phyloP scores from a whole-genome alignment of 2,797 vertebrate genomes.

The Enteromius argenteus region DNA sequence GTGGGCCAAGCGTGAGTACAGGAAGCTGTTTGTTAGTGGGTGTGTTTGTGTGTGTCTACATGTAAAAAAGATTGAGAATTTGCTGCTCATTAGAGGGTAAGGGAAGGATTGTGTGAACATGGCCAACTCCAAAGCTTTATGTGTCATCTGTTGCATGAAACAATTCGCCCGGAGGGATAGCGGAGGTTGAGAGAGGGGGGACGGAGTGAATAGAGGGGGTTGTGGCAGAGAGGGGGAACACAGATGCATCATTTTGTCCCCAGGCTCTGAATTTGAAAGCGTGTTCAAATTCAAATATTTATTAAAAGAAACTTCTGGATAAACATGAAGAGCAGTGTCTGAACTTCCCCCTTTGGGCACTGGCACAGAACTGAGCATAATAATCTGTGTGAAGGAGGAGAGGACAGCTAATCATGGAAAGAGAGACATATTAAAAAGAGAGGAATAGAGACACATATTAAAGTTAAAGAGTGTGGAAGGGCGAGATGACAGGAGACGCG shows the following conservation, averaged over 20 bases:
- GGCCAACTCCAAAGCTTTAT: slow-evolving; percentile 60
- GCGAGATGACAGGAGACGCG: background rate
- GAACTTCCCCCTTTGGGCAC: slow-evolving; percentile 68
- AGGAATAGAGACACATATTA: background rate
- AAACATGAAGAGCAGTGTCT: slow-evolving; percentile 75
- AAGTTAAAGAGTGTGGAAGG: slow-evolving; percentile 6
- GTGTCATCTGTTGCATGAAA: slow-evolving; percentile 74
- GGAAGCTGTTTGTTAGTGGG: slow-evolving; percentile 9
- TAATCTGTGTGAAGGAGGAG: slow-evolving; percentile 64
- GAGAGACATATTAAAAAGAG: slow-evolving; percentile 25
- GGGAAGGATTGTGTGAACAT: slow-evolving; percentile 42
- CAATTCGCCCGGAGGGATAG: slow-evolving; percentile 69
- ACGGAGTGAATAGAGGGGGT: slow-evolving; percentile 25
- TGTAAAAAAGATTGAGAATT: slow-evolving; percentile 29
- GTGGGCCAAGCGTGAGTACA: slow-evolving; percentile 83
- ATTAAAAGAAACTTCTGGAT: slow-evolving; percentile 83
- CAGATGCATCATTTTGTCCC: slow-evolving; percentile 77
- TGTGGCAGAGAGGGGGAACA: slow-evolving; percentile 57
- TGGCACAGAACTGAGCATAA: slow-evolving; percentile 72
- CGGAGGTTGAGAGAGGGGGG: slow-evolving; percentile 48
- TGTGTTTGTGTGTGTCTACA: slow-evolving; percentile 13
- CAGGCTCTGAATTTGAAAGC: slow-evolving; percentile 78
- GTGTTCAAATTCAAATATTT: slow-evolving; percentile 86
- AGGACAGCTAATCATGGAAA: slow-evolving; percentile 49
- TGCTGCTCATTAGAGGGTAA: slow-evolving; percentile 60